Evolutionary conservation across 2,888 invertebrate genomes (phyloP).

Genomic region (Drosophila engyochracea): DNA sequence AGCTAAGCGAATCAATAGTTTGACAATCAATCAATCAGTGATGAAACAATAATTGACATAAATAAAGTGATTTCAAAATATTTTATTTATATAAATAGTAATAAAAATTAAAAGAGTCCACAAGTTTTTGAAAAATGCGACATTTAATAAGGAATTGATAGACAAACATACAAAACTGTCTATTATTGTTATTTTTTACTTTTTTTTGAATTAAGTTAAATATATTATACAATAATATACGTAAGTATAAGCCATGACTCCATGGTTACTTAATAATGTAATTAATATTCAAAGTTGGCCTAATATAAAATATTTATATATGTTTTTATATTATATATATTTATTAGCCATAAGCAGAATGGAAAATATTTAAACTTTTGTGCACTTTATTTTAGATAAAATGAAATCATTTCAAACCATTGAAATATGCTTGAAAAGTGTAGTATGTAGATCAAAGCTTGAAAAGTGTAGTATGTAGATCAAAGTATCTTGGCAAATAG

Average conservation of each 20-base stretch:
- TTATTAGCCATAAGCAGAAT: not conserved
- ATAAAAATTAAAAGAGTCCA: too few species aligned
- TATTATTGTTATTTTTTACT: not conserved
- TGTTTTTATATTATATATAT: not conserved
- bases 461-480: not conserved
- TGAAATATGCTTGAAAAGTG: not conserved
- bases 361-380: not conserved
- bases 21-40: slow-evolving; percentile 24
- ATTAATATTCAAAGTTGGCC: accelerated
- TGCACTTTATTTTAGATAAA: not conserved
- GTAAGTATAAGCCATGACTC: not conserved
- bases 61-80: not conserved
- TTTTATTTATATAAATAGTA: not conserved
- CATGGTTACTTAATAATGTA: not conserved
- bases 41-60: not conserved
- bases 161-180: not conserved
- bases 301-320: not conserved
- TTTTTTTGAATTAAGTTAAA: not conserved
- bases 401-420: not conserved
- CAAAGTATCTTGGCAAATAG: slow-evolving; percentile 8
- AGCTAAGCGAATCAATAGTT: slow-evolving; percentile 21
- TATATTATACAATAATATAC: not conserved
- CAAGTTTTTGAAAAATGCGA: too few species aligned
- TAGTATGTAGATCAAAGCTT: slow-evolving; percentile 4
- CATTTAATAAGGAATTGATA: not conserved